Evolutionary conservation across 1,140 invertebrate genomes (phyloP).

Genomic region (Batillaria attramentaria): DNA sequence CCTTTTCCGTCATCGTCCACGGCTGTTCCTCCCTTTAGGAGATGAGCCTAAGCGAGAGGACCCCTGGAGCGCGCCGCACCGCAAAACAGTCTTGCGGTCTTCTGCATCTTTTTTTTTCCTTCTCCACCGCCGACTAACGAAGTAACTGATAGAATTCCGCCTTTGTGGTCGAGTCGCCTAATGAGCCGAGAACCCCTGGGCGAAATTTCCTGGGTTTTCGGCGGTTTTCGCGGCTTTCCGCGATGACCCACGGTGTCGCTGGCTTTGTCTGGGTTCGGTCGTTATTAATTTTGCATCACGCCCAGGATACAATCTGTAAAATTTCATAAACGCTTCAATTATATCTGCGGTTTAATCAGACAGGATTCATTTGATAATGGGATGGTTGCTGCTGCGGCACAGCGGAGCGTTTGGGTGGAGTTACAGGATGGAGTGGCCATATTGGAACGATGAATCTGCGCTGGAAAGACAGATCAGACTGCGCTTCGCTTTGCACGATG

Average conservation of each 20-base stretch:
- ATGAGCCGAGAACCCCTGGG: constrained; percentile 14
- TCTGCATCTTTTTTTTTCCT: not conserved
- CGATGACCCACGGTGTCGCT: not conserved
- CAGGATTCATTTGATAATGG: constrained; percentile 22
- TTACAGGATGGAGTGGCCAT: too few species aligned
- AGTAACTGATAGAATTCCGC: constrained; percentile 27
- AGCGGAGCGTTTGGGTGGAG: too few species aligned
- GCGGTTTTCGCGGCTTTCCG: not conserved
- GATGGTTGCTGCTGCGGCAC: too few species aligned
- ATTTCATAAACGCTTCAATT: constrained; percentile 24
- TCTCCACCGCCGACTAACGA: not conserved
- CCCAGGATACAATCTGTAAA: constrained; percentile 9
- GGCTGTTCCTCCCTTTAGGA: too few species aligned
- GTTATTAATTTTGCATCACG: constrained; percentile 13
- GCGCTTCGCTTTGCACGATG: too few species aligned
- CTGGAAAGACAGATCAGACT: too few species aligned
- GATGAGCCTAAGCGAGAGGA: too few species aligned
- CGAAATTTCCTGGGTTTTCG: too few species aligned
- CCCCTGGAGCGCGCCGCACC: too few species aligned
- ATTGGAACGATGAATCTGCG: too few species aligned
- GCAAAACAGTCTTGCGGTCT: constrained; percentile 25
- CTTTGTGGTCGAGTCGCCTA: constrained; percentile 26
- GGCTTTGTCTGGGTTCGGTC: constrained; percentile 5
- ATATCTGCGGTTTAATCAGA: not conserved
- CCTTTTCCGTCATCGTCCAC: too few species aligned